Evolutionary conservation across 2,113 vertebrate genomes (phyloP).

Genomic region (Bubo scandiacus): DNA sequence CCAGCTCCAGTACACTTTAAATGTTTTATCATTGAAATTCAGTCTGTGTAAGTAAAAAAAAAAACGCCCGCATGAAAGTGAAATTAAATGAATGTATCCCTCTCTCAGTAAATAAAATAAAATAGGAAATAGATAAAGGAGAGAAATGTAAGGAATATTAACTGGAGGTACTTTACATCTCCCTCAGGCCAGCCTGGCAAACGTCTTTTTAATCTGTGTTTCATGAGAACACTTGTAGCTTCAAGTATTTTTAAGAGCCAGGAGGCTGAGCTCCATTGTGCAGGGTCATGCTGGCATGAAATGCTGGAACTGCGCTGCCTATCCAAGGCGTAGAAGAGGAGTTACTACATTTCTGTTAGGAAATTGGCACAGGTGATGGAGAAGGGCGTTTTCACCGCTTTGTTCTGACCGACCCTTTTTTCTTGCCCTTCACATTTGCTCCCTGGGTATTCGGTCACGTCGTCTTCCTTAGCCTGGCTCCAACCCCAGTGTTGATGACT

Average conservation of each 20-base stretch:
- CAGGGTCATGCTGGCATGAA: neutral
- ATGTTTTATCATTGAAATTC: conserved; percentile 32
- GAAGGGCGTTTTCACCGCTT: neutral
- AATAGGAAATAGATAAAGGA: conserved; percentile 1
- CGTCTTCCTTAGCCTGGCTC: neutral
- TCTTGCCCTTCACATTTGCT: neutral
- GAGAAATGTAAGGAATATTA: neutral
- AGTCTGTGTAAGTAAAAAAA: neutral
- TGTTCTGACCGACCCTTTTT: neutral
- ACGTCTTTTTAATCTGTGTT: conserved; percentile 15
- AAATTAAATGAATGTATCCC: conserved; percentile 4
- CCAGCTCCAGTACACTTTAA: neutral
- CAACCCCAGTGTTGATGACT: neutral
- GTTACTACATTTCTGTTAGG: neutral
- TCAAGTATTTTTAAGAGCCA: neutral
- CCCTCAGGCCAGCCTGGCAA: neutral
- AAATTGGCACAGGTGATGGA: neutral
- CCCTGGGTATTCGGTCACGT: neutral
- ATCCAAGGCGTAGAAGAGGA: neutral
- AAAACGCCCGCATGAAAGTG: neutral
- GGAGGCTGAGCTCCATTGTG: neutral
- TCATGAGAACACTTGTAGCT: neutral
- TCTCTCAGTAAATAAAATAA: conserved; percentile 4
- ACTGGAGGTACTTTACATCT: neutral
- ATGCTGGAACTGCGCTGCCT: neutral